Base-by-base conservation (phyloP, 2,888 invertebrate genomes). In the Nebria salina region DNA sequence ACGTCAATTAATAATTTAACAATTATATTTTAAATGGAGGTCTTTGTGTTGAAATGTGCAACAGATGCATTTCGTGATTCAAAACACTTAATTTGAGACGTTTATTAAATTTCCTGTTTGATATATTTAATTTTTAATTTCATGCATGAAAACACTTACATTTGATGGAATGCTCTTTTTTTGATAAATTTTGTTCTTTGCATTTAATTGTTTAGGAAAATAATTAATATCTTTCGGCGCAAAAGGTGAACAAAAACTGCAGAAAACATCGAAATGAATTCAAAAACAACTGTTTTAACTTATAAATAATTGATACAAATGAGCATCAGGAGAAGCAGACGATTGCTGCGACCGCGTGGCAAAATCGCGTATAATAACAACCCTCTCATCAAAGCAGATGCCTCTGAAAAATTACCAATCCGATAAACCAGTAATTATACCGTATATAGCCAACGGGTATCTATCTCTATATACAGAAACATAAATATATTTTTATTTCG, bases 281-380 rank as follows among this genome's bases (percentile, higher is more conserved):
- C 68, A 80, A 73, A 80, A 72, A 66, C 65, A 79, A 73, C 81
- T 81, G 80, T 83, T 83, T 86, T 87, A 87, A 88, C 87, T 87
- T 87, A 87, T 87, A 88, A 88, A 88, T 88, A 88, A 88, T 88
- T 88, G 86, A 88, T 88, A 88, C 87, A 88, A 88, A 88, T 88
- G 88, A 86, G 85, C 82, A 85, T 85, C 86, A 85, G 5, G 34
- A 5, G 5, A 34, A 34, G 34, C 34, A 34, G 34, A 34, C 34
- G 34, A 34, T 34, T 34, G 34, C 4, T 34, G 34, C 34, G 34
- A 34, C 34, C 34, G 34, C 34, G 34, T 34, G 54, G 78, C 66
- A 72, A 76, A 74, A 70, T 66, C 80, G 82, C 78, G 54, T 54
- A 54, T 88, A 88, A 88, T 88, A 87, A 87, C 86, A 86, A 87